A percentile compares a stretch with the other conserved stretches of the same genome.
These are phyloP conservation scores for Coryphaenoides rupestris DNA, from an alignment of 2,113 vertebrate genomes.

Conservation along the genomic window DNA sequence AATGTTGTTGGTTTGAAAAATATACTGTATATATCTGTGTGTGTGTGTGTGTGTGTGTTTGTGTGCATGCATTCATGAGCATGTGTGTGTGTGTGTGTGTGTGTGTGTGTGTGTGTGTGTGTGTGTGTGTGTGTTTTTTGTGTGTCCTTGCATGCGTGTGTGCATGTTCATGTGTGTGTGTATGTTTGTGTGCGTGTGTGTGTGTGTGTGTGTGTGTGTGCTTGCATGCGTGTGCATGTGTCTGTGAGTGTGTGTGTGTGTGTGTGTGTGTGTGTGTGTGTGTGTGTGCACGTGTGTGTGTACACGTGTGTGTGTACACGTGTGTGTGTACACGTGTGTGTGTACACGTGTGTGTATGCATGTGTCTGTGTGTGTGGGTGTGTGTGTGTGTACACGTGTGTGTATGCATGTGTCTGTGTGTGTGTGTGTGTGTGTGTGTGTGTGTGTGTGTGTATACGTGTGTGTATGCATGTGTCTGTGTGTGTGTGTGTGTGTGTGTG, in stretches of 20 bases:
- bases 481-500: constrained; percentile 9
- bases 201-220: neutral
- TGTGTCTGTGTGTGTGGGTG: neutral
- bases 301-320: neutral
- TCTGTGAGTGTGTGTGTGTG: constrained; percentile 9
- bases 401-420: too few species aligned
- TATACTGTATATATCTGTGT: too few species aligned
- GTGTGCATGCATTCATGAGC: too few species aligned
- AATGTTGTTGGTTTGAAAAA: too few species aligned
- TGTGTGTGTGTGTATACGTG: too few species aligned
- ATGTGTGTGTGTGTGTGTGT: neutral
- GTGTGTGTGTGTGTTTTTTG: neutral
- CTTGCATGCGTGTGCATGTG: neutral
- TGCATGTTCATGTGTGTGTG: neutral
- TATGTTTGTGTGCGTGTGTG: neutral
- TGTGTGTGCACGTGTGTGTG: constrained; percentile 1
- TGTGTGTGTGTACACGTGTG: too few species aligned
- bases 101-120: constrained; percentile 11
- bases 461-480: neutral
- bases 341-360: too few species aligned
- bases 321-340: neutral
- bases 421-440: neutral
- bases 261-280: neutral
- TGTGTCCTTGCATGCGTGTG: too few species aligned
- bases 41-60: neutral